phyloP scores from a whole-genome alignment of 2,113 vertebrate species.

The Antechinus stuartii region DNA sequence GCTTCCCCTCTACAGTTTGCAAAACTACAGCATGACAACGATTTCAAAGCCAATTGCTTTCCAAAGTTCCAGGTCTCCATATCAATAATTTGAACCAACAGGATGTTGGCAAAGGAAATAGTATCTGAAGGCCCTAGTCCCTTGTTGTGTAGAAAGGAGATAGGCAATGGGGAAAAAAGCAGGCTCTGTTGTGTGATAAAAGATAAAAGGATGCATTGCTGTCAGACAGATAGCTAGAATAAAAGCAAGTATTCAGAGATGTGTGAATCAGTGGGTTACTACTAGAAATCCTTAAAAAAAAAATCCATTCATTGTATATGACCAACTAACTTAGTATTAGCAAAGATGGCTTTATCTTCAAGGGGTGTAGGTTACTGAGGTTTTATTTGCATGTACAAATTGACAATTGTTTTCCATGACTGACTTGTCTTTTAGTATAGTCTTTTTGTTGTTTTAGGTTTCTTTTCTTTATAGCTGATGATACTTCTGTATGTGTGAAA shows the following conservation, averaged over 20 bases:
- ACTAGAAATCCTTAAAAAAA: background rate
- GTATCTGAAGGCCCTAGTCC: background rate
- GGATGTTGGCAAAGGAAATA: slow-evolving; percentile 37
- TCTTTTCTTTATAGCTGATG: background rate
- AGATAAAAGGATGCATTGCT: background rate
- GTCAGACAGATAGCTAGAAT: background rate
- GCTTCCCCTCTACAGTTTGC: slow-evolving; percentile 56
- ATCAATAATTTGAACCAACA: slow-evolving; percentile 7
- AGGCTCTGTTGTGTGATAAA: background rate
- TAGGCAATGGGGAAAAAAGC: background rate
- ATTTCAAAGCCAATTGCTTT: slow-evolving; percentile 69
- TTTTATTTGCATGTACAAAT: background rate
- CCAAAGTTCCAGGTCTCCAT: slow-evolving; percentile 45
- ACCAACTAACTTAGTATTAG: accelerated
- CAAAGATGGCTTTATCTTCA: background rate
- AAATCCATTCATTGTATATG: background rate
- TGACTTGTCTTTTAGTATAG: accelerated
- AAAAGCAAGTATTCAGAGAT: background rate
- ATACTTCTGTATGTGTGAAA: too few relatives aligned
- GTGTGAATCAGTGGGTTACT: accelerated
- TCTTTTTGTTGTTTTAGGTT: too few relatives aligned
- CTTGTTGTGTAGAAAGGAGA: background rate
- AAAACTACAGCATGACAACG: slow-evolving; percentile 55
- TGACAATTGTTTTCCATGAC: background rate
- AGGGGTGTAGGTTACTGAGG: background rate